Evolutionary conservation across 92 coral and sea anemone species (phyloP).

Genomic region (Isaurus tuberculatus): DNA sequence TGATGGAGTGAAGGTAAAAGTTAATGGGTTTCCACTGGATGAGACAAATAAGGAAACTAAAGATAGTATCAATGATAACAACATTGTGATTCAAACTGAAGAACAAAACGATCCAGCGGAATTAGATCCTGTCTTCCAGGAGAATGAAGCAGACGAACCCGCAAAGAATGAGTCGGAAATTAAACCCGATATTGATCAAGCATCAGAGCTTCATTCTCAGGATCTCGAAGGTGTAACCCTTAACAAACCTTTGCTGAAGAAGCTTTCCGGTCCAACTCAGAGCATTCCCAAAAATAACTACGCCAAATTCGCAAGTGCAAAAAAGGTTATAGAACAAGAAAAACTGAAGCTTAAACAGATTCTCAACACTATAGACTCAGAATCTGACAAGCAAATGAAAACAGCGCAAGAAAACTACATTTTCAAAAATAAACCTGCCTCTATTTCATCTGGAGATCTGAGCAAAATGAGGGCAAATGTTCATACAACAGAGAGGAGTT

Average conservation of each 20-base stretch:
- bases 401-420: neutral
- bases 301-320: slow-evolving; percentile 51
- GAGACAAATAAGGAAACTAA: neutral
- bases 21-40: slow-evolving; percentile 12
- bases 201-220: neutral
- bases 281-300: slow-evolving; percentile 26
- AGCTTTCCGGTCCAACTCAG: neutral
- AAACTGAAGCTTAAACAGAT: slow-evolving; percentile 51
- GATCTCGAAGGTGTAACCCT: neutral
- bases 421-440: slow-evolving; percentile 18
- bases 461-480: neutral
- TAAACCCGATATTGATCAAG: neutral
- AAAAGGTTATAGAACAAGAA: slow-evolving; percentile 42
- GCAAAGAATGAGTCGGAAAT: neutral
- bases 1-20: slow-evolving; percentile 4
- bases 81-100: no score
- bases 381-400: neutral
- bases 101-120: neutral
- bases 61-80: neutral
- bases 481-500: neutral
- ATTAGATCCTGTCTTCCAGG: slow-evolving; percentile 18
- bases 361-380: slow-evolving; percentile 50
- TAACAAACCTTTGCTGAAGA: slow-evolving; percentile 11
- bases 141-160: neutral
- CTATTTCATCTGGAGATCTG: neutral